Evolutionary conservation across 2,888 invertebrate species (phyloP), one percentile per base, ranked within the genome.

Genomic region (Lycaena phlaeas): DNA sequence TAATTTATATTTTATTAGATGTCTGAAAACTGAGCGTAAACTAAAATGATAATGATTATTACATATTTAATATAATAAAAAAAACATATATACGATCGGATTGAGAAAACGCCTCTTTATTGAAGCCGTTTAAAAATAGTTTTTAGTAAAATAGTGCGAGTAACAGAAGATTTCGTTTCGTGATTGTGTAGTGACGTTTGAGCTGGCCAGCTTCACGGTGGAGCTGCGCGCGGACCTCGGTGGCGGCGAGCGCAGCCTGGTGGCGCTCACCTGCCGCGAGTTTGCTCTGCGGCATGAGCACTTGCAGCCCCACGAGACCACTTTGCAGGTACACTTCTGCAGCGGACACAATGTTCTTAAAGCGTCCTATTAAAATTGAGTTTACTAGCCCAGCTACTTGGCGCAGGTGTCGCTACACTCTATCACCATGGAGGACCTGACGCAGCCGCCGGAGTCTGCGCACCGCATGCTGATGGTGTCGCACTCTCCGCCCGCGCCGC

Each of bases 351-450:
- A n/a, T n/a, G n/a, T n/a, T 31, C 12, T n/a, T 12, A 14, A 27
- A n/a, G 7, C 3, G n/a, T 14, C 9, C 25, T n/a, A 9, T 25
- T 7, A 9, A 25, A 9, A 2, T 25, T 3, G 7, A 9, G 9
- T 25, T 25, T 25, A 25, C 18, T 18, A n/a, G n/a, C n/a, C n/a
- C 4, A 5, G 2, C 6, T 30, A 5, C 2, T 17, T 26, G 28
- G 5, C 1, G 1, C 54, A 90, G 87, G 90, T 95, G 9, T 91
- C 94, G 0, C 78, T 97, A 4, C 89, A 93, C 50, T 94, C 96
- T 0, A 87, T 97, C 14, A 86, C 93, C 2, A 94, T 97, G 92
- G 96, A 97, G 68, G 97, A 97, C 75, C 85, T 97, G 2, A 87
- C 93, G 4, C 91, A 92, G 59, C 89, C 91, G 1, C 87, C 88